Evolutionary conservation across 2,113 vertebrate species (phyloP).

Genomic region (Pygathrix nemaeus): DNA sequence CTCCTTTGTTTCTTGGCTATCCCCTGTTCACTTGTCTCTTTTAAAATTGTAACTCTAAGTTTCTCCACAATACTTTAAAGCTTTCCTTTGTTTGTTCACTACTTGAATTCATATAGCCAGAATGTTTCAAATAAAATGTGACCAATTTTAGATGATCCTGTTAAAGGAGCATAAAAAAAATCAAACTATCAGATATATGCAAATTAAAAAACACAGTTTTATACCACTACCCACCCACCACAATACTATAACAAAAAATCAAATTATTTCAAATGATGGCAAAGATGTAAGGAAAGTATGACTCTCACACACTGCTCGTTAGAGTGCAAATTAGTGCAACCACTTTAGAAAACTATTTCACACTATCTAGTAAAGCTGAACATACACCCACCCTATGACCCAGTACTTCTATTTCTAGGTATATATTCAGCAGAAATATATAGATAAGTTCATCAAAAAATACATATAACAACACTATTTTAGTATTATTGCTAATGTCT

Average conservation of each 20-base stretch:
- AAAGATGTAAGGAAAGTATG: neutral
- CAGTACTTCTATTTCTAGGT: neutral
- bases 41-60: neutral
- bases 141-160: neutral
- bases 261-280: neutral
- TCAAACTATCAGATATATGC: neutral
- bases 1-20: neutral
- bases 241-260: neutral
- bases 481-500: neutral
- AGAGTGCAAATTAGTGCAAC: neutral
- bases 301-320: neutral
- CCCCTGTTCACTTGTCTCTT: neutral
- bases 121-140: neutral
- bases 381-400: neutral
- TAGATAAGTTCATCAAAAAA: neutral
- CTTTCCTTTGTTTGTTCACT: neutral
- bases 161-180: neutral
- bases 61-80: neutral
- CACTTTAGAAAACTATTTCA: neutral
- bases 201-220: neutral
- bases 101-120: neutral
- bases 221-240: neutral
- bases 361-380: neutral
- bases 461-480: neutral
- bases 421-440: neutral